phyloP scores from a whole-genome alignment of 2,888 invertebrate genomes.

The Nematopogon swammerdamellus region DNA sequence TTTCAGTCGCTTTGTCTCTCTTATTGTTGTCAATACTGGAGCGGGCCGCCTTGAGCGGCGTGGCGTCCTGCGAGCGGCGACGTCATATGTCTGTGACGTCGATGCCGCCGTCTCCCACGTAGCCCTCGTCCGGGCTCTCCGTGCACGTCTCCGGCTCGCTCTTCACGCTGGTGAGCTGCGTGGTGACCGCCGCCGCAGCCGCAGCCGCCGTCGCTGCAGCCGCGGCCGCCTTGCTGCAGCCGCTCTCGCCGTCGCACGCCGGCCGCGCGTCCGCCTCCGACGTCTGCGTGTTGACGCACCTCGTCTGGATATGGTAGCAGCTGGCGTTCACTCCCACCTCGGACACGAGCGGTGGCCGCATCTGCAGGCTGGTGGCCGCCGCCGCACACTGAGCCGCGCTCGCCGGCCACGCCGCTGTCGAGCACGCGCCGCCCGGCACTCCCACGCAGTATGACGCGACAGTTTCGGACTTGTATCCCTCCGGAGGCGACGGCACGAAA shows the following conservation, averaged over 20 bases:
- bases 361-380: conserved; percentile 51
- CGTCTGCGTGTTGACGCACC: conserved; percentile 62
- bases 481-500: conserved; percentile 67
- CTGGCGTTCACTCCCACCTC: conserved; percentile 38
- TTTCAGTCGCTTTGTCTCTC: conserved; percentile 53
- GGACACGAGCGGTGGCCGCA: conserved; percentile 39
- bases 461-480: conserved; percentile 63
- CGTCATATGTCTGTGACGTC: conserved; percentile 70
- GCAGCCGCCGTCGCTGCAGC: conserved; percentile 37
- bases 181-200: conserved; percentile 36
- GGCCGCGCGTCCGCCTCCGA: conserved; percentile 46
- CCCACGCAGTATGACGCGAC: conserved; percentile 42
- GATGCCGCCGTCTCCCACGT: conserved; percentile 70
- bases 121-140: conserved; percentile 85
- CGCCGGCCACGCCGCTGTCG: conserved; percentile 29
- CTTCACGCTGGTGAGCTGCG: conserved; percentile 44
- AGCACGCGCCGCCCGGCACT: conserved; percentile 19
- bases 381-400: conserved; percentile 40
- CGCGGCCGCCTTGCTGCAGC: conserved; percentile 37
- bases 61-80: conserved; percentile 41
- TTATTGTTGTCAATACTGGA: conserved; percentile 34
- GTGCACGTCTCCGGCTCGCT: conserved; percentile 56
- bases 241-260: conserved; percentile 37
- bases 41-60: conserved; percentile 32
- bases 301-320: conserved; percentile 54